Conservation (phyloP, 1,140 invertebrate genomes). For the Drosophila lowei region DNA sequence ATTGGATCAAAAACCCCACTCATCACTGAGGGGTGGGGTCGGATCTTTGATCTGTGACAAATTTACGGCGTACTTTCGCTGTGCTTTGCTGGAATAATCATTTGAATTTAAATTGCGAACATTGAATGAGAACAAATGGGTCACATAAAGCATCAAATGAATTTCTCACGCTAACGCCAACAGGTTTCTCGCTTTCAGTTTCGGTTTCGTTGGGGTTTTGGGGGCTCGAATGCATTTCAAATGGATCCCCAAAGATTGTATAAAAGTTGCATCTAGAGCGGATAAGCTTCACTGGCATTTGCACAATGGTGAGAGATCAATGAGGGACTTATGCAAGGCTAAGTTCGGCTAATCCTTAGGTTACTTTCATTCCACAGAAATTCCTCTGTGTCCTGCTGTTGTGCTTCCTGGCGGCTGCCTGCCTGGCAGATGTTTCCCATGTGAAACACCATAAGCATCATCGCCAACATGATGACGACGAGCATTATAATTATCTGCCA, state of each 20-base stretch:
- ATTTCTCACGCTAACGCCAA: constrained; percentile 69
- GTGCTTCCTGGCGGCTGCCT: constrained; percentile 35
- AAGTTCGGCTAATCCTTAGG: not conserved
- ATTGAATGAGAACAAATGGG: constrained; percentile 67
- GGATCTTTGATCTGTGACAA: constrained; percentile 59
- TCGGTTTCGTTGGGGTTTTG: constrained; percentile 15
- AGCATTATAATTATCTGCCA: constrained; percentile 64
- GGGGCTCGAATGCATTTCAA: constrained; percentile 21
- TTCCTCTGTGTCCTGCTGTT: constrained; percentile 36
- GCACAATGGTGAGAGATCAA: constrained; percentile 39
- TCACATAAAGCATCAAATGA: constrained; percentile 43
- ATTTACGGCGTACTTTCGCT: constrained; percentile 46
- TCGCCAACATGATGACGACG: constrained; percentile 53
- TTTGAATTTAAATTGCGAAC: constrained; percentile 52
- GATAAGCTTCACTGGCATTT: constrained; percentile 29
- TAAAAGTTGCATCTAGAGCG: constrained; percentile 26
- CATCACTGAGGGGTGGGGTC: constrained; percentile 3
- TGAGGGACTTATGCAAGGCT: too few species aligned
- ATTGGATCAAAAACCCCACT: constrained; percentile 26
- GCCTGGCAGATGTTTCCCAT: constrained; percentile 54
- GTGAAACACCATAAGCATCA: constrained; percentile 61
- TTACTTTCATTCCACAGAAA: constrained; percentile 22
- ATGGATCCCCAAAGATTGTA: constrained; percentile 14
- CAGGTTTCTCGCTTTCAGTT: constrained; percentile 44
- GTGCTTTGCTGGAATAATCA: constrained; percentile 46